These are phyloP conservation scores for Cromileptes altivelis DNA, from an alignment of 2,113 vertebrate genomes.

Conservation along the genomic window DNA sequence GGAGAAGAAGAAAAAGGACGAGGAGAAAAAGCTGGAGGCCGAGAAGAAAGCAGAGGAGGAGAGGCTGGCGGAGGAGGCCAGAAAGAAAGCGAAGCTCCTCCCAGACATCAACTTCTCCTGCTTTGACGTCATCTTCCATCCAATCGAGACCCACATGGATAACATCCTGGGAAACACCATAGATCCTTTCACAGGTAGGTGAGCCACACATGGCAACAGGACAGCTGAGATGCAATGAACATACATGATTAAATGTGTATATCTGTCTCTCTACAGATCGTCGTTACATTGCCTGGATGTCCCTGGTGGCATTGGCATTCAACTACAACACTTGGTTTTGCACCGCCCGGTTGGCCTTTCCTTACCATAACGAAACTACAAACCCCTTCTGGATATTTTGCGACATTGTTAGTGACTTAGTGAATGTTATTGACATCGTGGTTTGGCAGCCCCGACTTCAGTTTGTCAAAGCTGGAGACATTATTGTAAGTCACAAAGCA, in stretches of 20 bases:
- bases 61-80: slow-evolving; percentile 72
- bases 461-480: slow-evolving; percentile 90
- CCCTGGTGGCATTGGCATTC: slow-evolving; percentile 85
- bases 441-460: slow-evolving; percentile 91
- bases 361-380: slow-evolving; percentile 80
- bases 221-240: neutral
- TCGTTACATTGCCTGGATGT: slow-evolving; percentile 89
- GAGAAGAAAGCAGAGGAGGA: slow-evolving; percentile 79
- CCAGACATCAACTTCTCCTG: slow-evolving; percentile 63
- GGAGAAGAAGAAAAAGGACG: slow-evolving; percentile 81
- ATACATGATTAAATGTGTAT: neutral
- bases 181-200: slow-evolving; percentile 90
- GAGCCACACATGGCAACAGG: neutral
- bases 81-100: slow-evolving; percentile 59
- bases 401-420: slow-evolving; percentile 85
- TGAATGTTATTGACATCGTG: slow-evolving; percentile 87
- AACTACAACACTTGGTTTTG: slow-evolving; percentile 95
- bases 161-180: slow-evolving; percentile 76
- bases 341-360: slow-evolving; percentile 87
- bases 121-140: slow-evolving; percentile 70
- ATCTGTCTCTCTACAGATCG: slow-evolving; percentile 80
- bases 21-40: slow-evolving; percentile 73
- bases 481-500: slow-evolving; percentile 85
- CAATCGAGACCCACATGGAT: slow-evolving; percentile 82
- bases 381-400: slow-evolving; percentile 82